A percentile compares a stretch with the other conserved stretches of the same genome.
Conservation (phyloP, 2,797 vertebrate genomes). For the Psittacula echo region DNA sequence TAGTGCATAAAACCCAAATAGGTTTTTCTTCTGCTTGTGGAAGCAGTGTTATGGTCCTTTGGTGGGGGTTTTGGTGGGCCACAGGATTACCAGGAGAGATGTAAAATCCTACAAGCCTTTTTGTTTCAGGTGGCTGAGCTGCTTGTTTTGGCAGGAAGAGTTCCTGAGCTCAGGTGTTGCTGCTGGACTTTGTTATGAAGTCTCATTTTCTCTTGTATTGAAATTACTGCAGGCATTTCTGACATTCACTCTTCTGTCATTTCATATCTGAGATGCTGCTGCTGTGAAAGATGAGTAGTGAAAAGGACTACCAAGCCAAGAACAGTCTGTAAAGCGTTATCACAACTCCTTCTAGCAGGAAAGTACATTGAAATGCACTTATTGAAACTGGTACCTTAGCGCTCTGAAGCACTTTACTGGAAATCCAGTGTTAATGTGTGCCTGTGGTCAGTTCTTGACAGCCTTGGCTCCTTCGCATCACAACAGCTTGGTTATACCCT, state of each 20-base stretch:
- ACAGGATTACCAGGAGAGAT: not conserved
- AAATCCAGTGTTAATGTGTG: not conserved
- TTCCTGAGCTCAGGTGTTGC: not conserved
- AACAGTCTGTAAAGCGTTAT: not conserved
- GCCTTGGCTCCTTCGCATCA: fast-evolving
- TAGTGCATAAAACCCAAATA: fast-evolving
- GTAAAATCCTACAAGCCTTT: not conserved
- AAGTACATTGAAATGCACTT: not conserved
- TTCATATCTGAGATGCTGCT: not conserved
- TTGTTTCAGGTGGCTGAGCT: not conserved
- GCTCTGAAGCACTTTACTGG: constrained; percentile 19
- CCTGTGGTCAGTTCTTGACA: not conserved
- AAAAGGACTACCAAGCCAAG: constrained; percentile 7
- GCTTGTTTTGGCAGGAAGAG: not conserved
- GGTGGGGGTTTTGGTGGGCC: not conserved
- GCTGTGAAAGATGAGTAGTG: not conserved
- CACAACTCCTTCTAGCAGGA: not conserved
- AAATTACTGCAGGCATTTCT: not conserved
- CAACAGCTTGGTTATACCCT: fast-evolving
- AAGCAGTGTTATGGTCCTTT: not conserved
- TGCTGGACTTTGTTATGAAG: not conserved
- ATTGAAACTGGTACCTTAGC: constrained; percentile 6
- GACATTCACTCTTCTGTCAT: not conserved
- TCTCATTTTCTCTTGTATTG: not conserved
- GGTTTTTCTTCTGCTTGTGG: not conserved